Conservation (phyloP, 1,140 invertebrate genomes). For the Zelostemma sp. region DNA sequence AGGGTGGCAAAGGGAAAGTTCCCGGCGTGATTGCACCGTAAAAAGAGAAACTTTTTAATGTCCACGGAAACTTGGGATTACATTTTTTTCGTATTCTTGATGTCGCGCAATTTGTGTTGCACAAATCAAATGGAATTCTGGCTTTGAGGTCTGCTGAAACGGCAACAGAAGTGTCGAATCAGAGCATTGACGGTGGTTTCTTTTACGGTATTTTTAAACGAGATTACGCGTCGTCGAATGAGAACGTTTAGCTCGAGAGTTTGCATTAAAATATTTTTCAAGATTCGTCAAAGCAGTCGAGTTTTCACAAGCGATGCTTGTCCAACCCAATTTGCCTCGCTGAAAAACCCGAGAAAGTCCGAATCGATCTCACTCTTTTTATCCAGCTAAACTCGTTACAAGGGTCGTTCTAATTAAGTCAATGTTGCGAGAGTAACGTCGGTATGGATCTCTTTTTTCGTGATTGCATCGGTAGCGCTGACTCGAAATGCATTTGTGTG, state of each 20-base stretch:
- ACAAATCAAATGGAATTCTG: no score
- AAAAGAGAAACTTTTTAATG: constrained; percentile 10
- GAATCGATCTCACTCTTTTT: not conserved
- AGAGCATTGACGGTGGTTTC: no score
- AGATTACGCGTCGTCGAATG: no score
- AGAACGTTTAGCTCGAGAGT: no score
- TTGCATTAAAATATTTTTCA: not conserved
- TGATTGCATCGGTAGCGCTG: constrained; percentile 22
- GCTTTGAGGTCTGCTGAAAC: no score
- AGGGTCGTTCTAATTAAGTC: constrained; percentile 39
- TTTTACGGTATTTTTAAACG: no score
- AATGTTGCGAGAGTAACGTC: constrained; percentile 29
- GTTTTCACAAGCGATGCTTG: not conserved
- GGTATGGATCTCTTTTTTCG: constrained; percentile 34
- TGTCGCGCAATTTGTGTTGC: not conserved
- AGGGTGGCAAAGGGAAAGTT: constrained; percentile 4
- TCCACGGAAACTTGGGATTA: constrained; percentile 7
- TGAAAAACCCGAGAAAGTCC: not conserved
- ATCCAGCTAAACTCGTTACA: constrained; percentile 37
- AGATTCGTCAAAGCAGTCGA: not conserved
- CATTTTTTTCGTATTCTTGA: constrained; percentile 1
- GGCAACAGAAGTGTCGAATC: no score
- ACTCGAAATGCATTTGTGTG: constrained; percentile 26
- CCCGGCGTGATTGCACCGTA: not conserved
- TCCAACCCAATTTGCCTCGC: not conserved